A percentile compares a stretch with the other conserved stretches of the same genome.
Evolutionary conservation across 2,113 vertebrate genomes (phyloP).

Genomic region (Aviceda subcristata): DNA sequence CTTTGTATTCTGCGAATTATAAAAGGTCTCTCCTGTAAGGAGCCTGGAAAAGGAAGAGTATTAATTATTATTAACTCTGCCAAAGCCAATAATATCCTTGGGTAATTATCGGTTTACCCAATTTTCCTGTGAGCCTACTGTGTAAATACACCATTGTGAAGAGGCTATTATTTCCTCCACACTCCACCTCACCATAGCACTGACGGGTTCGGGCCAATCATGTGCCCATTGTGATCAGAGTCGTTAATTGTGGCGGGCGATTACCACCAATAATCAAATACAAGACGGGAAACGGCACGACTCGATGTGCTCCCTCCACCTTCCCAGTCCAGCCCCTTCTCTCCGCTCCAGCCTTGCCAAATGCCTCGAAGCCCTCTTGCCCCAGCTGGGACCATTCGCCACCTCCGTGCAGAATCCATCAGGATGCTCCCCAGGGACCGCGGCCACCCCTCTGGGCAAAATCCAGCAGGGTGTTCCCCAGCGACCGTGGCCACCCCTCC

Average conservation of each 20-base stretch:
- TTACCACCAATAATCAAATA: not conserved
- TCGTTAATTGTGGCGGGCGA: not conserved
- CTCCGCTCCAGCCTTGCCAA: not conserved
- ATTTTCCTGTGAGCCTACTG: constrained; percentile 61
- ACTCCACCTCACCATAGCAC: not conserved
- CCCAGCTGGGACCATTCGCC: not conserved
- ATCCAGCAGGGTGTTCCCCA: not conserved
- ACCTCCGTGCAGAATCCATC: not conserved
- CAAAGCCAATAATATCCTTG: constrained; percentile 65
- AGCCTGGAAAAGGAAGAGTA: constrained; percentile 22
- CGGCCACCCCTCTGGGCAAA: not conserved
- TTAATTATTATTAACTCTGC: constrained; percentile 69
- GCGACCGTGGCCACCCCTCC: not conserved
- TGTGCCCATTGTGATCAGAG: not conserved
- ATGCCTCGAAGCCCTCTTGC: not conserved
- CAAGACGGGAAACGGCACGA: not conserved
- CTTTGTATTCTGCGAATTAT: constrained; percentile 7
- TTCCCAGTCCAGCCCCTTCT: not conserved
- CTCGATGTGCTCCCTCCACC: not conserved
- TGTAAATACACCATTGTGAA: constrained; percentile 42
- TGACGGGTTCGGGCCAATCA: not conserved
- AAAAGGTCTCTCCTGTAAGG: constrained; percentile 47
- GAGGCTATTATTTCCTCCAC: constrained; percentile 36
- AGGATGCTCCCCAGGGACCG: not conserved
- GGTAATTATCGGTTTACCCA: constrained; percentile 65